Base-by-base conservation (phyloP, 2,113 vertebrate genomes). In the Pelvicachromis taeniatus region DNA sequence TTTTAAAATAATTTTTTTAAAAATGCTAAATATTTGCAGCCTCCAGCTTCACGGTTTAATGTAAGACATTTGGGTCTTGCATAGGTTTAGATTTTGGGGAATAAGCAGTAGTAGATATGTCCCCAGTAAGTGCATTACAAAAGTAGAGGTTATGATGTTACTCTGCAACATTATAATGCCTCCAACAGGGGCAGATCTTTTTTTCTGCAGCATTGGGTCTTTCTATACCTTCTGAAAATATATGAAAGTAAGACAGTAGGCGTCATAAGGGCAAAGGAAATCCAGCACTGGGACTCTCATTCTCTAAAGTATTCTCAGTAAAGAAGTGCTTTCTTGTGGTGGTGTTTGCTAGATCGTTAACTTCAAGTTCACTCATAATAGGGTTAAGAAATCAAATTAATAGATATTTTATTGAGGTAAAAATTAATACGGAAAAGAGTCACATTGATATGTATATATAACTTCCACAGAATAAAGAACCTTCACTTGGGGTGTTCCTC, bases 1-100 rank as follows among this genome's bases (percentile, higher is more conserved):
- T 79, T 80, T 73, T 77, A 52, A n/a, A n/a, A n/a, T 38, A 56
- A 17, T 3, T 50, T 7, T 79, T 80, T 73, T 77, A 33, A 54
- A 19, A 19, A 5, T 5, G 2, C 9, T 1, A 81, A 58, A 68
- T n/a, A 42, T 55, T 55, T 29, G 40, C 35, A 40, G 35, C 29
- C 6, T 79, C 10, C 7, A 65, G 21, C 13, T 73, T 73, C 11
- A 77, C 9, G 7, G 3, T 65, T 14, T 58, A 54, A 11, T 53
- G 0, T 9, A 70, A 35, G 45, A 21, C 13, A 31, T 78, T 40
- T 81, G 21, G 11, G 19, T 21, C 29, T 48, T 0, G 16, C 68
- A 50, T 48, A 75, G 42, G 1, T 75, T 48, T 31, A 31, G 68
- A 75, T 75, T 31, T 75, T 19, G 23, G 42, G 0, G 26, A 50